Evolutionary conservation across 1,140 invertebrate genomes (phyloP), one percentile per base, ranked within the genome.

Genomic region (Copidosoma floridanum): DNA sequence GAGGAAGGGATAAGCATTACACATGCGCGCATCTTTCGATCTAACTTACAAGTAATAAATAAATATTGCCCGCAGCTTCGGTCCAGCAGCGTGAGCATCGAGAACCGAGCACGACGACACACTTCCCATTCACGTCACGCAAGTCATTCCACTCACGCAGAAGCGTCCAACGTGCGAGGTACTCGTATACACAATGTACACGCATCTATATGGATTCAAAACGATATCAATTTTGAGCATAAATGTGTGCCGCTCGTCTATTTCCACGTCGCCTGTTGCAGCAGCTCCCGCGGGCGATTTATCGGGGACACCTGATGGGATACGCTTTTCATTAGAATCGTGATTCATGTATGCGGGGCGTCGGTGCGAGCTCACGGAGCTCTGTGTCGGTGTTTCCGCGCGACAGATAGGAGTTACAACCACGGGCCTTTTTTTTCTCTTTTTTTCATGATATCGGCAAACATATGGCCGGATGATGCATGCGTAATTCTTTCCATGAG

Each of bases 261-360:
- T n/a, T n/a, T n/a, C 18, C 32, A 16, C 24, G 11, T 12, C 44
- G 32, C 44, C 43, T 27, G 24, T 60, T 41, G 44, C 32, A 6
- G 16, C 54, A 10, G 37, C 37, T 5, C 38, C 21, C 29, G 20
- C 29, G 20, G 26, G 60, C 41, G 37, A 68, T 68, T 68, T 68
- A 68, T 65, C 55, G 61, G n/a, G 18, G 59, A 57, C 61, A 68
- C 60, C 61, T 63, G 55, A 57, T 57, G 47, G 24, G 6, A 7
- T 18, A 23, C n/a, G 23, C 40, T 65, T 68, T 68, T 68, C 66
- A 68, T 68, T 65, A 65, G 62, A 64, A 40, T 51, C 57, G 57
- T 61, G 59, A 65, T 65, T 67, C 65, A 65, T 63, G 63, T 57
- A 57, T 32, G 20, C 35, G 10, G 14, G 14, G 4, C 16, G 35